A percentile compares a stretch with the other conserved stretches of the same genome.
Conservation (phyloP, 2,888 invertebrate species). For the Synanthedon myopaeformis region DNA sequence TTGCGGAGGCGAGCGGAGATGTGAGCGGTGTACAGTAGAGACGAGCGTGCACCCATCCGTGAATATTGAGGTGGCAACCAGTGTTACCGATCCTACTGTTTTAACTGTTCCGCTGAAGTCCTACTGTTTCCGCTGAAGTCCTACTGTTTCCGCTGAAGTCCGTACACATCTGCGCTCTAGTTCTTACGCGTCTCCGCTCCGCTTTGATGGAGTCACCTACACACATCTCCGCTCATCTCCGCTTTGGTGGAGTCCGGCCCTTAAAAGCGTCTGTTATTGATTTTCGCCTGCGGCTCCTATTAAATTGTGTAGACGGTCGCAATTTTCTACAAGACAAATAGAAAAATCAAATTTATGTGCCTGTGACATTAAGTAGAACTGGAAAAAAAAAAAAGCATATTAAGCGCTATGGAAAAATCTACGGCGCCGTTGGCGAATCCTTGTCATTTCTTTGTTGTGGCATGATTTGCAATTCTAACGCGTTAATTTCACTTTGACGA, state of each 20-base stretch:
- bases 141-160: too few species aligned
- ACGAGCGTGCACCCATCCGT: too few species aligned
- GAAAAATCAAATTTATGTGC: slow-evolving; percentile 36
- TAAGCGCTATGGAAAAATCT: slow-evolving; percentile 58
- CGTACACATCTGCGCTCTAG: too few species aligned
- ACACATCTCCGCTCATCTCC: not conserved
- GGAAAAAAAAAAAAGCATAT: slow-evolving; percentile 36
- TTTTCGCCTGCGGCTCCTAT: slow-evolving; percentile 21
- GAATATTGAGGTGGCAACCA: too few species aligned
- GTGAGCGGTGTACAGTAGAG: too few species aligned
- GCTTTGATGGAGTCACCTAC: not conserved
- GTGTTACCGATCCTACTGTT: too few species aligned
- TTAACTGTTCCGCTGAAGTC: too few species aligned
- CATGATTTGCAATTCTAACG: slow-evolving; percentile 66
- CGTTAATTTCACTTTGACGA: slow-evolving; percentile 67
- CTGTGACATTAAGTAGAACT: slow-evolving; percentile 30
- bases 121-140: too few species aligned
- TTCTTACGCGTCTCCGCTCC: not conserved
- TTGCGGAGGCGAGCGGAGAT: too few species aligned
- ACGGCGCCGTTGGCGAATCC: slow-evolving; percentile 40
- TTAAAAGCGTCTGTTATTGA: slow-evolving; percentile 19
- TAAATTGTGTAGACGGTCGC: slow-evolving; percentile 6
- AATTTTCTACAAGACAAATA: slow-evolving; percentile 24
- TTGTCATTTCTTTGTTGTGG: slow-evolving; percentile 59
- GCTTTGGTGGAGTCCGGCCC: not conserved